Evolutionary conservation across 1,140 invertebrate species (phyloP).

Genomic region (Cotesia vestalis): DNA sequence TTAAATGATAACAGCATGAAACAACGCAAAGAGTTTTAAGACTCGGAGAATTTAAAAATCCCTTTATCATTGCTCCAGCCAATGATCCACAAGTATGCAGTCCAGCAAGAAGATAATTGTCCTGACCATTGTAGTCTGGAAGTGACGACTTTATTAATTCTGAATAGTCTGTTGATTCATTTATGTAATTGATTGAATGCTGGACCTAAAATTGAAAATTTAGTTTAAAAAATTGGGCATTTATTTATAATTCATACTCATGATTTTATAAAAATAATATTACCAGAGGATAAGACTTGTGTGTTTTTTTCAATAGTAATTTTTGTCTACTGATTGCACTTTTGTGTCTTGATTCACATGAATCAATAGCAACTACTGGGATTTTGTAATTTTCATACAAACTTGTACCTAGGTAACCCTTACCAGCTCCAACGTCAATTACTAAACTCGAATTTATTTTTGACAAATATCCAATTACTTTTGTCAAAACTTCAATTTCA

Average conservation of each 20-base stretch:
- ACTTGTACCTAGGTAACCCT: constrained; percentile 82
- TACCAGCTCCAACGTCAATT: constrained; percentile 87
- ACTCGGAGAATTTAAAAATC: constrained; percentile 72
- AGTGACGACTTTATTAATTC: constrained; percentile 65
- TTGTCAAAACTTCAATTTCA: constrained; percentile 75
- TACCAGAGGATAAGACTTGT: constrained; percentile 43
- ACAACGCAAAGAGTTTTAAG: constrained; percentile 79
- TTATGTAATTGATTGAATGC: constrained; percentile 52
- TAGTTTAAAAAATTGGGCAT: neutral
- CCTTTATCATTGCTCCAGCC: constrained; percentile 75
- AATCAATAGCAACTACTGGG: constrained; percentile 83
- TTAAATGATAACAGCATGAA: constrained; percentile 90
- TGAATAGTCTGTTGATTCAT: constrained; percentile 65
- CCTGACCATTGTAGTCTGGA: constrained; percentile 47
- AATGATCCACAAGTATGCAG: constrained; percentile 92
- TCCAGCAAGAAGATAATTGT: constrained; percentile 73
- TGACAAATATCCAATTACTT: constrained; percentile 51
- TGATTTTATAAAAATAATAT: constrained; percentile 8
- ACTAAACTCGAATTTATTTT: constrained; percentile 56
- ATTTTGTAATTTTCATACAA: constrained; percentile 76
- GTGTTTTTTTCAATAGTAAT: constrained; percentile 66
- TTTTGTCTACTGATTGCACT: constrained; percentile 71
- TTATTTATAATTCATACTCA: constrained; percentile 16
- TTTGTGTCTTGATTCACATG: constrained; percentile 71
- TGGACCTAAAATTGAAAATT: constrained; percentile 48